These are phyloP conservation scores for Peromyscus melanophrys DNA, from an alignment of 2,797 vertebrate species.

Conservation along the genomic window DNA sequence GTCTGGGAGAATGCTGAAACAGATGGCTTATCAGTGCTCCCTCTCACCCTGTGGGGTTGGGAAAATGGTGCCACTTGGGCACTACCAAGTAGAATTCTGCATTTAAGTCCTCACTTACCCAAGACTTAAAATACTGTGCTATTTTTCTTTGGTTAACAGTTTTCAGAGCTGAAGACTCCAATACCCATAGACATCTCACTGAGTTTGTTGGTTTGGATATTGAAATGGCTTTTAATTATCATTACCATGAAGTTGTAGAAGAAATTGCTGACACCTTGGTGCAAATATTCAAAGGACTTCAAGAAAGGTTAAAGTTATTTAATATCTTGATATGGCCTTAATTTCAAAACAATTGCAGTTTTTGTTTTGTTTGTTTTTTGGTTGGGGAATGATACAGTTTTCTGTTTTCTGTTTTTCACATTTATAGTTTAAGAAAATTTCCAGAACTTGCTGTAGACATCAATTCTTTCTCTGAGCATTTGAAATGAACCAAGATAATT, in stretches of 20 bases:
- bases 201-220: constrained; percentile 99
- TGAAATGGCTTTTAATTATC: constrained; percentile 99
- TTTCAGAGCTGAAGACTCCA: constrained; percentile 99
- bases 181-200: constrained; percentile 98
- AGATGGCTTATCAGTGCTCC: constrained; percentile 55
- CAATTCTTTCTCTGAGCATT: constrained; percentile 21
- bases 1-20: constrained; percentile 7
- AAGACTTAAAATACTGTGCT: constrained; percentile 72
- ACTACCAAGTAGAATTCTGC: constrained; percentile 57
- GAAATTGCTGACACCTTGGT: constrained; percentile 99
- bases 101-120: constrained; percentile 67
- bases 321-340: constrained; percentile 8
- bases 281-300: constrained; percentile 98
- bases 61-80: constrained; percentile 58
- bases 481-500: not conserved
- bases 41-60: not conserved
- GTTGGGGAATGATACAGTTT: not conserved
- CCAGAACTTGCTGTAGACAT: constrained; percentile 27
- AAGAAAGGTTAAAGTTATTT: constrained; percentile 93
- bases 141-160: constrained; percentile 89
- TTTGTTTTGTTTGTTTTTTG: not conserved
- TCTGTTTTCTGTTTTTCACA: constrained; percentile 18
- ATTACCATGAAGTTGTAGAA: constrained; percentile 99
- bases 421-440: constrained; percentile 59
- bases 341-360: not conserved